Conservation (phyloP, 1,140 invertebrate species). For the Pissodes strobi region DNA sequence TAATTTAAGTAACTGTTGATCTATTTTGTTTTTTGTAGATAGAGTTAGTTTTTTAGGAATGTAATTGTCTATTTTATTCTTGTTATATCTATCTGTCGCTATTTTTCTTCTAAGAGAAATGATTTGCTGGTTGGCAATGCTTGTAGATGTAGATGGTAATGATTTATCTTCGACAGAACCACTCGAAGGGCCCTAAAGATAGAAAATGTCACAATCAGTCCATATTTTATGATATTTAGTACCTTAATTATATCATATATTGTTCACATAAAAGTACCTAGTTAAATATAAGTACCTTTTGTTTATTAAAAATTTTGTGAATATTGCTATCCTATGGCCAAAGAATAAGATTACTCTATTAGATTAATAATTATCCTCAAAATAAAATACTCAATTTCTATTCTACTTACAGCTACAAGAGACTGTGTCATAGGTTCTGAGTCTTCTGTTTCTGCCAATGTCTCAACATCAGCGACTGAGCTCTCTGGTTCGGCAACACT, state of each 20-base stretch:
- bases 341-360: too few relatives aligned
- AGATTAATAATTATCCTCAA: too few relatives aligned
- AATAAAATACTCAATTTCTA: background rate
- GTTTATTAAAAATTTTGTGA: too few relatives aligned
- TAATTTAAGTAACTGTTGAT: slow-evolving; percentile 28
- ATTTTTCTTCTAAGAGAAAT: background rate
- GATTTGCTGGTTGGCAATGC: background rate
- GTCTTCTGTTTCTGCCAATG: background rate
- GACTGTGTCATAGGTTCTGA: background rate
- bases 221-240: too few relatives aligned
- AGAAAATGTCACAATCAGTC: too few relatives aligned
- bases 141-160: background rate
- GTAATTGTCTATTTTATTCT: slow-evolving; percentile 8
- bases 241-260: too few relatives aligned
- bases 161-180: background rate
- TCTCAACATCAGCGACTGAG: background rate
- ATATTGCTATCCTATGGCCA: too few relatives aligned
- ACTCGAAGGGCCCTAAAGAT: background rate
- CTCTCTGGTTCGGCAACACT: background rate
- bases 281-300: too few relatives aligned
- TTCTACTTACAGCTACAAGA: background rate
- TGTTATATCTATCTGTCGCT: background rate
- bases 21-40: slow-evolving; percentile 28
- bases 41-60: slow-evolving; percentile 12
- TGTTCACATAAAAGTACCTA: too few relatives aligned